Evolutionary conservation across 2,113 vertebrate genomes (phyloP), one percentile per base, ranked within the genome.

Genomic region (Erinaceus europaeus): DNA sequence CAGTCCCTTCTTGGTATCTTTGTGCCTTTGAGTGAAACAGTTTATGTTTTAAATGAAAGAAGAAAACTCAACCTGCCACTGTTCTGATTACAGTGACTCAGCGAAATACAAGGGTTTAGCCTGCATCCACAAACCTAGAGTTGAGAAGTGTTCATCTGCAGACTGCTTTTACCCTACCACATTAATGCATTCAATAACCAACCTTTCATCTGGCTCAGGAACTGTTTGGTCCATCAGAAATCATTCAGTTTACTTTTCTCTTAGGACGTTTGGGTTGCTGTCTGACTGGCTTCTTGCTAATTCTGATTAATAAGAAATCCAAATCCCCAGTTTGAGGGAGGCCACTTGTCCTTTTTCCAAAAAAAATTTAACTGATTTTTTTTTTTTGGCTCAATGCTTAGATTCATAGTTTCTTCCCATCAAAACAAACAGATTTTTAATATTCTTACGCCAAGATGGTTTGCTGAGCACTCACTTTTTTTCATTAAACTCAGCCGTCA

Each of bases 1-100:
- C n/a, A 62, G 53, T 89, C 65, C 8, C 94, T 89, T 67, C 61
- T 74, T 78, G 67, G 73, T 71, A 40, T 78, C 53, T 71, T 36
- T 29, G 18, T 9, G 36, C 20, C 65, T 72, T 62, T 90, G 87
- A 88, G 11, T 84, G 81, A 71, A 80, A 57, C 74, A 92, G 52
- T 57, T 86, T 74, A 67, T 87, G 38, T 91, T 72, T 87, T 50
- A 84, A 68, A 67, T 82, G 84, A 93, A 82, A 81, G 25, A 84
- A 81, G 53, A 52, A 93, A 68, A 42, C 23, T 90, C 73, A 46
- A 88, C 91, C 91, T 73, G 15, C 68, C 52, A 65, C 29, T 65
- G 25, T 86, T 57, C 40, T 5, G 13, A 78, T 52, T 75, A 25
- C 78, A 67, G 17, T 94, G 94, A 90, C 55, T 89, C 91, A 94